Base-by-base conservation (phyloP, 1,140 invertebrate species). In the Tetramorium alpestre region DNA sequence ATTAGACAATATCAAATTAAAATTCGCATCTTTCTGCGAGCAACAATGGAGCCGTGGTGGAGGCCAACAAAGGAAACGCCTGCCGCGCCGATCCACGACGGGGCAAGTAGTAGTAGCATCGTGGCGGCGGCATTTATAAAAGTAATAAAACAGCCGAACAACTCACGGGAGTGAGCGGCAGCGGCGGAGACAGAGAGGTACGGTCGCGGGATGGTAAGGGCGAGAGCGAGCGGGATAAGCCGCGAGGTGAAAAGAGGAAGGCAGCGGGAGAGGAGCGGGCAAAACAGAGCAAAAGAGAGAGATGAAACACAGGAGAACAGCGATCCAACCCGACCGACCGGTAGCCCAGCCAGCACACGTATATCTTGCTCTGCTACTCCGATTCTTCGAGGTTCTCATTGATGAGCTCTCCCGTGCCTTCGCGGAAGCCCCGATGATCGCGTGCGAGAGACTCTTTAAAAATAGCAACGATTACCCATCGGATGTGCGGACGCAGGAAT, bases 311-410 rank as follows among this genome's bases (percentile, higher is more conserved):
- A 89, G 87, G 91, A 92, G 90, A 93, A 94, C 92, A 93, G 93
- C 92, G 93, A 94, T 92, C 93, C 93, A 93, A 94, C 94, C 92
- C 92, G 93, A 94, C 92, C 93, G 93, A 94, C 93, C 94, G 94
- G 94, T 94, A 94, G 94, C 93, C 69, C 91, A 89, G 89, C 90
- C 85, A 89, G 92, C 82, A 82, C 87, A 90, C 90, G 88, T 93
- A 94, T 94, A 93, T 94, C 92, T 93, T 93, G 92, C 93, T 94
- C 90, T 87, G 92, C 88, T 92, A 91, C 91, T 91, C 91, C 88
- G 92, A 92, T 92, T 93, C 93, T 88, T 91, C 86, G 92, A 91
- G 93, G 93, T 94, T 94, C 93, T 94, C 93, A 94, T 93, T 90
- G 90, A 90, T 86, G 86, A 90, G 72, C 82, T 85, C 77, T 49